phyloP scores from a whole-genome alignment of 2,113 vertebrate species.

The Chaetura pelagica region DNA sequence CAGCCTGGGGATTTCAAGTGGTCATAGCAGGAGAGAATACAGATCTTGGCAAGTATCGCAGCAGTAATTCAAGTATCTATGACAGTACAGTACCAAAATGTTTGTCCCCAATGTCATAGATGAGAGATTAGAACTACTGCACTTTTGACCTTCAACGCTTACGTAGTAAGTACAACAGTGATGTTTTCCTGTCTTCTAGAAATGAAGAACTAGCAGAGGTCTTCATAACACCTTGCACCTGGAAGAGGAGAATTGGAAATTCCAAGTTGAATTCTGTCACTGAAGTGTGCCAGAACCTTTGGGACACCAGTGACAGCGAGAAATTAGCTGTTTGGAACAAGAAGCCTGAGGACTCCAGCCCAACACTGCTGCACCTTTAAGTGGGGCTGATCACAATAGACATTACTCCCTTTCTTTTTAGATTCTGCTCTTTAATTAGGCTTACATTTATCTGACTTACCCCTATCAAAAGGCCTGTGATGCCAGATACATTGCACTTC shows the following conservation, averaged over 20 bases:
- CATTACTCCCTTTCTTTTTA: not conserved
- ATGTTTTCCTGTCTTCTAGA: not conserved
- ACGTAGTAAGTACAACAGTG: not conserved
- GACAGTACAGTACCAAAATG: not conserved
- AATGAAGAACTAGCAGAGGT: not conserved
- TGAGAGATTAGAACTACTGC: not conserved
- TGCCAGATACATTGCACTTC: not conserved
- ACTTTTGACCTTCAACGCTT: not conserved
- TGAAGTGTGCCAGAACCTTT: not conserved
- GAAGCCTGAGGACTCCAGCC: not conserved
- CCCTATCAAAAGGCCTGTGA: not conserved
- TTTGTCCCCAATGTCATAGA: not conserved
- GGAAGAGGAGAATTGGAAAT: not conserved
- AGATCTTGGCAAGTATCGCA: not conserved
- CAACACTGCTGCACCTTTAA: not conserved
- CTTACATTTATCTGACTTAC: not conserved
- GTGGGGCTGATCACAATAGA: not conserved
- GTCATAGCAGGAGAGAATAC: not conserved
- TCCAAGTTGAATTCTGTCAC: not conserved
- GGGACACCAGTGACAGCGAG: not conserved
- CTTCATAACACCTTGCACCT: not conserved
- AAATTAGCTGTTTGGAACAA: not conserved
- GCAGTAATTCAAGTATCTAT: not conserved
- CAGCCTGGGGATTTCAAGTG: not conserved
- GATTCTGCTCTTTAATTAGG: not conserved